phyloP scores from a whole-genome alignment of 2,888 invertebrate genomes.

The Ypsolopha scabrella region DNA sequence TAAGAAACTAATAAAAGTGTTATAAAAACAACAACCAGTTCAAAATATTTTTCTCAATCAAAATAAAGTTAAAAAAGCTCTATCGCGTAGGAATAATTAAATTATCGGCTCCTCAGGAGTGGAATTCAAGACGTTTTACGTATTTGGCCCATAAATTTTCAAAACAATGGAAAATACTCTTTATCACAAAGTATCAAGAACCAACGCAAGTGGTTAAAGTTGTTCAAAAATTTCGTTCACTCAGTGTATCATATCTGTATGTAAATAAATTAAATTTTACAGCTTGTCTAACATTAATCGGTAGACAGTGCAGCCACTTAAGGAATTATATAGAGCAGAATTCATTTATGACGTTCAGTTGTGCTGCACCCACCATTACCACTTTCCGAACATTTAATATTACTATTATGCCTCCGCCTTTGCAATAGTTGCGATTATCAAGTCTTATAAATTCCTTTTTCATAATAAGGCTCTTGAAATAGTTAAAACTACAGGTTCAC shows the following conservation, averaged over 20 bases:
- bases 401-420: no score
- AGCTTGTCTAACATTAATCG: slow-evolving; percentile 35
- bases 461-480: no score
- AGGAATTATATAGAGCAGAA: not conserved
- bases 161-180: no score
- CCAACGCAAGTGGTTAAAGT: no score
- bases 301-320: not conserved
- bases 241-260: slow-evolving; percentile 31
- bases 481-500: no score
- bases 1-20: not conserved
- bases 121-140: slow-evolving; percentile 14
- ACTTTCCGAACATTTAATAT: no score
- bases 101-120: slow-evolving; percentile 21
- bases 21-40: not conserved
- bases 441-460: no score
- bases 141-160: no score
- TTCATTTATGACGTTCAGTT: not conserved
- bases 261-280: slow-evolving; percentile 52
- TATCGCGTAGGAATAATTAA: slow-evolving; percentile 32
- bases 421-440: no score
- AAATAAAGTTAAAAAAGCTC: slow-evolving; percentile 1
- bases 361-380: no score
- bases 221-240: slow-evolving; percentile 11
- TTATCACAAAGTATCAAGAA: no score
- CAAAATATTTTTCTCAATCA: not conserved